Conservation (phyloP, 2,888 invertebrate genomes). For the Microctonus hyperodae region DNA sequence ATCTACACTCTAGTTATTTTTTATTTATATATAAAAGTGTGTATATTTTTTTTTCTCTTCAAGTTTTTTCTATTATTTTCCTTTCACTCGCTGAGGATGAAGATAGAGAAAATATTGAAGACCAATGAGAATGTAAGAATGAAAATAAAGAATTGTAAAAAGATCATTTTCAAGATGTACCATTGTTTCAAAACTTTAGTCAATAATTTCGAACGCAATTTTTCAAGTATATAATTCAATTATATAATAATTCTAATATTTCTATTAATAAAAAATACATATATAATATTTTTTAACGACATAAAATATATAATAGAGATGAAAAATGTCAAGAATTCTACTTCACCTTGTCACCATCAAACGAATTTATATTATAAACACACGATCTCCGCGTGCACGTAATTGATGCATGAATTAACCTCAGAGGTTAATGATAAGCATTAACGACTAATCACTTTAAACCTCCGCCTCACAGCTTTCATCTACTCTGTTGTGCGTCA, state of each 20-base stretch:
- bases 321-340: conserved; percentile 20
- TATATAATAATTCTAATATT: conserved; percentile 31
- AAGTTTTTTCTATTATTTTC: background rate
- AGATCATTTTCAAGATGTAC: background rate
- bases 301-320: background rate
- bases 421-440: conserved; percentile 54
- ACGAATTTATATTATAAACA: background rate
- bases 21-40: too few relatives aligned
- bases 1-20: conserved; percentile 41
- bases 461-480: conserved; percentile 6
- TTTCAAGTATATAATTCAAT: too few relatives aligned
- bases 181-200: conserved; percentile 16
- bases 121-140: conserved; percentile 11
- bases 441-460: conserved; percentile 54
- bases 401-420: conserved; percentile 56
- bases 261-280: conserved; percentile 23
- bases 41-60: background rate
- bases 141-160: background rate
- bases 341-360: conserved; percentile 5
- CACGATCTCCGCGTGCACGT: conserved; percentile 16
- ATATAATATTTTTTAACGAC: background rate
- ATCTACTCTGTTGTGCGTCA: background rate
- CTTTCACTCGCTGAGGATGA: background rate
- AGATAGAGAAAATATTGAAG: conserved; percentile 18
- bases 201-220: too few relatives aligned